These are phyloP conservation scores for Bemisia tabaci DNA, from an alignment of 1,140 invertebrate species.

Conservation along the genomic window DNA sequence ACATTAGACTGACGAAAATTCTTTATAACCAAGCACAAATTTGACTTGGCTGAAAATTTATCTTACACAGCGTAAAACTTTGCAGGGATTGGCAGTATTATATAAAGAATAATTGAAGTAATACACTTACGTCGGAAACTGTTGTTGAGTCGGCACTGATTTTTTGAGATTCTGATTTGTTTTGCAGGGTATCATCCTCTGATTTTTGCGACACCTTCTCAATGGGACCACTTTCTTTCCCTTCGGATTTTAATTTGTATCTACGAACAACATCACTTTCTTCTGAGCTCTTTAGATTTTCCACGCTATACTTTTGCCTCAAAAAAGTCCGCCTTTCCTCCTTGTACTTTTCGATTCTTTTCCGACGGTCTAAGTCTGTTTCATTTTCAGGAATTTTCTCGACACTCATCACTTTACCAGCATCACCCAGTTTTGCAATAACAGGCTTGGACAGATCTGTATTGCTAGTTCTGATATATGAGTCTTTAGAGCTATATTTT, in stretches of 20 bases:
- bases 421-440: too few species aligned
- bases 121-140: not conserved
- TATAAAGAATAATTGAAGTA: too few species aligned
- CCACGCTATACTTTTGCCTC: constrained; percentile 71
- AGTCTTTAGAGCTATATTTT: not conserved
- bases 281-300: constrained; percentile 55
- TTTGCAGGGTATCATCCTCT: not conserved
- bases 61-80: too few species aligned
- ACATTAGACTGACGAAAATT: too few species aligned
- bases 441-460: too few species aligned
- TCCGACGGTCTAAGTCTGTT: constrained; percentile 26
- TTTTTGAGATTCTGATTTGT: not conserved
- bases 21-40: too few species aligned
- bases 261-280: constrained; percentile 14
- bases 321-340: constrained; percentile 74
- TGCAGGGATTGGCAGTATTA: too few species aligned
- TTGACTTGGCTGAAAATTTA: too few species aligned
- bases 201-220: not conserved
- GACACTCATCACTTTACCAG: too few species aligned
- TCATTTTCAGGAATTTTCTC: constrained; percentile 22
- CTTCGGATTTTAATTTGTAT: constrained; percentile 24
- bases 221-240: not conserved
- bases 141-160: not conserved
- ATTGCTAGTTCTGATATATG: too few species aligned
- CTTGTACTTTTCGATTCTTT: constrained; percentile 50